Percentiles rank a stretch among this genome's conserved stretches.
phyloP scores from a whole-genome alignment of 2,113 vertebrate species.

The human region GRCh38 chr6:140641001-140641500 shows the following conservation, averaged over 20 bases:
- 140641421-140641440: not conserved
- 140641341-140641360: not conserved
- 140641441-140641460: not conserved
- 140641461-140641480: accelerated
- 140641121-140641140: not conserved
- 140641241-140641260: not conserved
- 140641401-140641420: not conserved
- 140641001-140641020: not conserved
- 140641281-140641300: not conserved
- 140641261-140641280: not conserved
- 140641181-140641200: not conserved
- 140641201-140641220: not conserved
- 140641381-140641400: not conserved
- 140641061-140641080: not conserved
- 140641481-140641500: not conserved
- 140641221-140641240: not conserved
- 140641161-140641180: not conserved
- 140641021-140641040: not conserved
- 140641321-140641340: not conserved
- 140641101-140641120: not conserved
- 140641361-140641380: not conserved
- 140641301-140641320: not conserved
- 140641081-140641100: not conserved
- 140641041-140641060: not conserved
- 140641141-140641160: not conserved